Base-by-base conservation (phyloP, 2,888 invertebrate species). In the Phyllotreta striolata region DNA sequence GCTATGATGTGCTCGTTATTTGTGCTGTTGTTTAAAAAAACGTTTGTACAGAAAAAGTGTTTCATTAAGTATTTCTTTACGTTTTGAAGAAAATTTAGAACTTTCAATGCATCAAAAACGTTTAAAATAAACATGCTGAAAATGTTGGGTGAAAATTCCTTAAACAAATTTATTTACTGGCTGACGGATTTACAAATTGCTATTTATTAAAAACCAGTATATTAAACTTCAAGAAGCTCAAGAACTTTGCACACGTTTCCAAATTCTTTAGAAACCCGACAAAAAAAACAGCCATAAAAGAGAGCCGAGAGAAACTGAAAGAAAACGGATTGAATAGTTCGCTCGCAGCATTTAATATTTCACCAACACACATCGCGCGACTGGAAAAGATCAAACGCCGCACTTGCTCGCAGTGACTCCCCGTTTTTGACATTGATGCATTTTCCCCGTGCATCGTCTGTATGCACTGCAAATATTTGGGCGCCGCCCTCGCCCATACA, bases 301-400 rank as follows among this genome's bases (percentile, higher is more conserved):
- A 44, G 8, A 2, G 46, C 9, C 7, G 10, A 7, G n/a, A 43
- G 13, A 12, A 44, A 44, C 46, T 8, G 13, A 10, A 12, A 44
- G 46, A 44, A 44, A 12, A 44, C 6, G 14, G 46, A 44, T 44
- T 44, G 46, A 44, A 44, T 44, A 12, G 46, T 9, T 44, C 14
- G 46, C 46, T 44, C 46, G 46, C 14, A 14, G 46, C 46, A 44
- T 14, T 44, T 44, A 44, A 44, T 44, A 44, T 44, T 44, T 44
- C 46, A 44, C 46, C 14, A 44, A 44, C 46, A 44, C 46, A 44
- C 46, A 24, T 24, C 14, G n/a, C 3, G 14, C 46, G 14, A 44
- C 46, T 44, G 10, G 46, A 44, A 44, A 44, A 44, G 46, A 44
- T 44, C 46, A 44, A 44, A 44, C 9, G 46, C n/a, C 46, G 12